phyloP scores from a whole-genome alignment of 2,888 invertebrate genomes.

The Megalurothrips usitatus region DNA sequence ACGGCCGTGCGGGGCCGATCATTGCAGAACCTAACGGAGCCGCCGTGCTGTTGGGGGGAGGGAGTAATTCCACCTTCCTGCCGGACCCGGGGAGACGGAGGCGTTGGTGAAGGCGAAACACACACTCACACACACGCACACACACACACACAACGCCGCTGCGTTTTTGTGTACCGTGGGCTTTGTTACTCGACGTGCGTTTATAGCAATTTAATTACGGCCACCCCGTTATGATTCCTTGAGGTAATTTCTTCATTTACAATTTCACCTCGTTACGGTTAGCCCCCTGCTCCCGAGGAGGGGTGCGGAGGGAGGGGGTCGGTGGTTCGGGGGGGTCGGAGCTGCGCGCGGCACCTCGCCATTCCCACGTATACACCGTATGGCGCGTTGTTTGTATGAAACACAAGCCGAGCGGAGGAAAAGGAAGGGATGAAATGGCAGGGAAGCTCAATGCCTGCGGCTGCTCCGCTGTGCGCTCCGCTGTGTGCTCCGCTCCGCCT shows the following conservation, averaged over 20 bases:
- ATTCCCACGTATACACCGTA: slow-evolving; percentile 1
- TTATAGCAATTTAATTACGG: neutral
- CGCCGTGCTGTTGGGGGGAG: too few species aligned
- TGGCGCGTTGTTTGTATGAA: slow-evolving; percentile 7
- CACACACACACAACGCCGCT: neutral
- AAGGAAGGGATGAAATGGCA: neutral
- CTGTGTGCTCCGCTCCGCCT: neutral
- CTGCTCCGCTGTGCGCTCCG: neutral
- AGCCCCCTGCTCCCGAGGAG: neutral
- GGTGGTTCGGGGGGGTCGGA: neutral
- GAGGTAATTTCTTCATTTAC: slow-evolving; percentile 24
- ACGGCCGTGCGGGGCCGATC: too few species aligned
- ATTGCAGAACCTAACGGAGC: neutral
- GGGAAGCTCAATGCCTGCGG: neutral
- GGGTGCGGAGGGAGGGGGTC: neutral
- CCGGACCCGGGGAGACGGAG: too few species aligned
- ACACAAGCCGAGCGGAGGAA: neutral
- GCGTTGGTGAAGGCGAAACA: neutral
- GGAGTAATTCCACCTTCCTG: too few species aligned
- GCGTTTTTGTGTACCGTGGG: neutral
- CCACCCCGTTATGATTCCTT: neutral
- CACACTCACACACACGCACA: neutral
- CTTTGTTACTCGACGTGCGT: neutral
- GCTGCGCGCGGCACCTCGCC: neutral
- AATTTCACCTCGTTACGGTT: slow-evolving; percentile 8